Percentiles rank a stretch among this genome's conserved stretches.
Evolutionary conservation across 1,140 invertebrate genomes (phyloP).

Genomic region (Ditylenchus dipsaci): DNA sequence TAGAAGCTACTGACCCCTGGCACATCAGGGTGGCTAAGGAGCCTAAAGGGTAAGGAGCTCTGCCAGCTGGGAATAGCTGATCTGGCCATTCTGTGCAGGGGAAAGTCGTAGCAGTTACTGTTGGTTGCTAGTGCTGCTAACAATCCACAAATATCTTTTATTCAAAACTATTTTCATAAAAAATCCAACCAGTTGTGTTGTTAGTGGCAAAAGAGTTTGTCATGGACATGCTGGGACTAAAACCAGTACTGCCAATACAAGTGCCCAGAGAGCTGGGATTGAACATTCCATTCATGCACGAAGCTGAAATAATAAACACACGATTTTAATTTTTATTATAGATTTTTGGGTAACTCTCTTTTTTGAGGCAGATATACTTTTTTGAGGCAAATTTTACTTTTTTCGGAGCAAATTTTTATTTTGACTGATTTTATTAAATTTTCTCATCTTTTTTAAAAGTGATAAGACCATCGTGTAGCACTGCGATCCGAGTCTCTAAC

Average conservation of each 20-base stretch:
- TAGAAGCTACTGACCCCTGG: background rate
- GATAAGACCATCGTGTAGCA: too few species aligned
- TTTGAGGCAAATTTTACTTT: too few species aligned
- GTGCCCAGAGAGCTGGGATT: conserved; percentile 6
- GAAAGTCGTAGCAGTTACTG: conserved; percentile 10
- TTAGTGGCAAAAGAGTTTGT: background rate
- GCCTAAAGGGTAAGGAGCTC: conserved; percentile 16
- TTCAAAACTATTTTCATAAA: background rate
- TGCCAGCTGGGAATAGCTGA: conserved; percentile 8
- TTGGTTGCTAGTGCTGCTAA: background rate
- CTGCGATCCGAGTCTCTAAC: too few species aligned
- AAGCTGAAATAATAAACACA: background rate
- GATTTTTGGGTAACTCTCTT: too few species aligned
- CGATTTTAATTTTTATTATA: too few species aligned
- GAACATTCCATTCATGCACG: conserved; percentile 26
- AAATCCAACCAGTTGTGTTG: background rate
- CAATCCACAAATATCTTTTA: background rate
- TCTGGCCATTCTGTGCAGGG: conserved; percentile 8
- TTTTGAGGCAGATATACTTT: too few species aligned
- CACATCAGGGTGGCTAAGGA: conserved; percentile 19
- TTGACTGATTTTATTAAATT: too few species aligned
- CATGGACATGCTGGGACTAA: too few species aligned
- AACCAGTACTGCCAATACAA: background rate
- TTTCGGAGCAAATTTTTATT: too few species aligned
- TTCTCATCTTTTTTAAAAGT: too few species aligned